Percentiles rank a stretch among this genome's conserved stretches.
Conservation (phyloP, 2,113 vertebrate species). For the Oreamnos americanus region DNA sequence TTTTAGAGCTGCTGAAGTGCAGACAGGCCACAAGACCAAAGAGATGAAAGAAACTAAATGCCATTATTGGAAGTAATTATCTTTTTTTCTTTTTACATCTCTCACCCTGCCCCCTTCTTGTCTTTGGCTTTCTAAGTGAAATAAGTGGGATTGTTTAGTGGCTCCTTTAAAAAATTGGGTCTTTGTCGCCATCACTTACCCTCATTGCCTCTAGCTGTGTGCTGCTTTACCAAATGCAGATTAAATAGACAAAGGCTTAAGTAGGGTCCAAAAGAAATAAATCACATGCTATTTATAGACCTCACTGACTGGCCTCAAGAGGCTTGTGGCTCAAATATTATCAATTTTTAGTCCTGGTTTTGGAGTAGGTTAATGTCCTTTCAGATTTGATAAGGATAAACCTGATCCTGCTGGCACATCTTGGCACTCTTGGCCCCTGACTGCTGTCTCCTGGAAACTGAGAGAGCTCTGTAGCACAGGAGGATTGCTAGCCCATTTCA, state of each 20-base stretch:
- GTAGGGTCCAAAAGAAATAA: not conserved
- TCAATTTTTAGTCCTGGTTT: not conserved
- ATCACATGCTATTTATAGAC: not conserved
- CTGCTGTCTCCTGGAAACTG: not conserved
- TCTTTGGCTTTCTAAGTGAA: not conserved
- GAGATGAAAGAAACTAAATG: constrained; percentile 2
- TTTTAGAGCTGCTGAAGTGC: constrained; percentile 26
- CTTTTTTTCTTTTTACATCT: not conserved
- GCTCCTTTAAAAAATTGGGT: not conserved
- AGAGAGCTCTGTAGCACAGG: not conserved
- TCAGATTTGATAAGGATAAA: not conserved
- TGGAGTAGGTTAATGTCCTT: not conserved
- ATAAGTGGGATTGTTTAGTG: not conserved
- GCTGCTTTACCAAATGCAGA: not conserved
- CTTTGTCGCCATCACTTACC: not conserved
- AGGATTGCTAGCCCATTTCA: not conserved
- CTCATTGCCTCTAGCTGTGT: not conserved
- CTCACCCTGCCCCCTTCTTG: rapidly evolving
- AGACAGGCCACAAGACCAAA: not conserved
- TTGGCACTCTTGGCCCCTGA: not conserved
- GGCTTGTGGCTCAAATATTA: not conserved
- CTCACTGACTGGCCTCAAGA: not conserved
- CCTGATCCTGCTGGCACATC: not conserved
- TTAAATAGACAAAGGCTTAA: not conserved
- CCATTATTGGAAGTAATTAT: not conserved